phyloP scores from a whole-genome alignment of 1,140 invertebrate species.

The Drosophila pallidifrons region DNA sequence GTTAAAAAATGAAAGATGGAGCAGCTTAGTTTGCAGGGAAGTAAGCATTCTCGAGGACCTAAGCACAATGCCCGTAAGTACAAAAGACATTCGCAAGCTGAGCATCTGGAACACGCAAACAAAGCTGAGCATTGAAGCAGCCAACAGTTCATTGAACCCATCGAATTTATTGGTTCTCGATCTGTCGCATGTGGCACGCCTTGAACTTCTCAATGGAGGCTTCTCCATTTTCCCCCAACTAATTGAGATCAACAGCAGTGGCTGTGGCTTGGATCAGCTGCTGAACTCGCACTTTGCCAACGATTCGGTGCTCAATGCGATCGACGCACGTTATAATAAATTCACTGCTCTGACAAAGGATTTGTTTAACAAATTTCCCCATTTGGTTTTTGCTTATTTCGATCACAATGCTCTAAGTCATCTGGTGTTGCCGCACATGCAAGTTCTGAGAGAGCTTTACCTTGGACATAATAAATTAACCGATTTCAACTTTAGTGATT shows the following conservation, averaged over 20 bases:
- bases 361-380: constrained; percentile 49
- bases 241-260: constrained; percentile 68
- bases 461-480: constrained; percentile 68
- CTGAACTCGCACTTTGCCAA: constrained; percentile 52
- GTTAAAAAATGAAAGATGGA: constrained; percentile 40
- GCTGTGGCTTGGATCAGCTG: constrained; percentile 43
- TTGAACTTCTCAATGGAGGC: constrained; percentile 48
- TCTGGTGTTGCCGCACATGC: constrained; percentile 55
- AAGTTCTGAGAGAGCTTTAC: constrained; percentile 59
- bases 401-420: constrained; percentile 61
- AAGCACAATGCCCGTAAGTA: constrained; percentile 8
- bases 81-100: neutral
- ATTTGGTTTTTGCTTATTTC: constrained; percentile 73
- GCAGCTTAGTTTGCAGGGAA: constrained; percentile 57
- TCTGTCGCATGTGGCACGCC: constrained; percentile 32
- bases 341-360: constrained; percentile 54
- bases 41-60: constrained; percentile 52
- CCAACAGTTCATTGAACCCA: constrained; percentile 24
- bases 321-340: constrained; percentile 72
- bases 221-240: constrained; percentile 54
- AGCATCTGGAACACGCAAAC: constrained; percentile 2
- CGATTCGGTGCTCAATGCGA: constrained; percentile 37
- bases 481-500: constrained; percentile 40
- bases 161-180: constrained; percentile 40
- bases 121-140: constrained; percentile 37